These are phyloP conservation scores for Botia almorhae DNA, from an alignment of 2,797 vertebrate genomes.

Conservation along the genomic window DNA sequence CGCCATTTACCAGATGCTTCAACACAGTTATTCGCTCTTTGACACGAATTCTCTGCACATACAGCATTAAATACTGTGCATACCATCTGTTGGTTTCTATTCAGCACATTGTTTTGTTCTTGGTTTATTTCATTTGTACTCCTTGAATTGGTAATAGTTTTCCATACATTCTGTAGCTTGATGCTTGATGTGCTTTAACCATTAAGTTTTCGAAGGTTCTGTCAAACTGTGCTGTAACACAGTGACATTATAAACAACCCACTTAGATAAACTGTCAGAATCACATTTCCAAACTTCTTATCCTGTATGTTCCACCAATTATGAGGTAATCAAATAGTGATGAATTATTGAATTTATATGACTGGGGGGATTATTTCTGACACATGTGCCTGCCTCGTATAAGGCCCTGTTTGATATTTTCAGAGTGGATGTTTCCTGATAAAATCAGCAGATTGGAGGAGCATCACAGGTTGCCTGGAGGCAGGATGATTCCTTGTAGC, in stretches of 20 bases:
- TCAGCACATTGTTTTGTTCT: background rate
- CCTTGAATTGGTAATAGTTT: background rate
- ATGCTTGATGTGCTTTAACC: background rate
- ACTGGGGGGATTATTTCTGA: conserved; percentile 15
- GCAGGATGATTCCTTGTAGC: background rate
- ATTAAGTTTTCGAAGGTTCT: background rate
- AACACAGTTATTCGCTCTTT: background rate
- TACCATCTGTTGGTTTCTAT: conserved; percentile 13
- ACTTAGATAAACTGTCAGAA: background rate
- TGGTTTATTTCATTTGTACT: background rate
- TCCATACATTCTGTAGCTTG: background rate
- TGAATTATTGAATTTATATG: conserved; percentile 15
- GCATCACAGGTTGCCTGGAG: conserved; percentile 2
- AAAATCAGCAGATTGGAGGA: conserved; percentile 11
- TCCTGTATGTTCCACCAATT: background rate
- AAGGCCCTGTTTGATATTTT: conserved; percentile 25
- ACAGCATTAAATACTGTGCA: conserved; percentile 12
- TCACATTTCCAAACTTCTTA: conserved; percentile 7
- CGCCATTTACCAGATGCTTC: conserved; percentile 14
- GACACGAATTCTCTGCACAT: conserved; percentile 10
- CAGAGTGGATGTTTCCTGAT: conserved; percentile 14
- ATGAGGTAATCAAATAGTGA: conserved; percentile 10
- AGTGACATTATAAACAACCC: background rate
- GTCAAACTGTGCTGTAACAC: conserved; percentile 10
- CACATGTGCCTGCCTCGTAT: background rate